Evolutionary conservation across 1,140 invertebrate species (phyloP), one percentile per base, ranked within the genome.

Genomic region (Campodea augens): DNA sequence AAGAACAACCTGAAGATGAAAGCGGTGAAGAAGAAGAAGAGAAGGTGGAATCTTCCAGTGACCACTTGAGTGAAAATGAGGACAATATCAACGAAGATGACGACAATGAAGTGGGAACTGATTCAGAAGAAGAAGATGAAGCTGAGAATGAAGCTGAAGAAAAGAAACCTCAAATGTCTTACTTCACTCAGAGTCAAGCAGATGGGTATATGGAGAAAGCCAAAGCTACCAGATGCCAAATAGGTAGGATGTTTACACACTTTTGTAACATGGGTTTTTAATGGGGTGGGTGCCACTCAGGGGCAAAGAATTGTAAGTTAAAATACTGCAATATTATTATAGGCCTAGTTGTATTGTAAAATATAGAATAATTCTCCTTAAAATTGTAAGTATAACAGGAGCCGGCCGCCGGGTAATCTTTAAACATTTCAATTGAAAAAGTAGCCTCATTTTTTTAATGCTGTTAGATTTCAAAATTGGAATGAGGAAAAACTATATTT

Each of bases 191-290:
- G n/a, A n/a, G n/a, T n/a, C n/a, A n/a, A n/a, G n/a, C n/a, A n/a
- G n/a, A n/a, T n/a, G n/a, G n/a, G n/a, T n/a, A 83, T 56, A 66
- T 78, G 2, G 73, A 79, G 53, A 88, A 85, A 65, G 81, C 79
- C 24, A 62, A 69, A n/a, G 75, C 74, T 56, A 75, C 86, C 1
- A 71, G 71, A 60, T 78, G 77, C 58, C 83, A 90, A 57, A 55
- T 83, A 12, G 65, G 70, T 46, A 55, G 5, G 38, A 5, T 29
- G 15, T 5, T 25, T 32, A 3, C 18, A 29, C 5, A 44, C 12
- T 43, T 43, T 18, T 5, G 15, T 5, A 44, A n/a, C 36, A 18
- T 15, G 19, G 4, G 25, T n/a, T n/a, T n/a, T n/a, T n/a, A n/a
- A n/a, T n/a, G n/a, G n/a, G n/a, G n/a, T n/a, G n/a, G n/a, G n/a